phyloP scores from a whole-genome alignment of 1,140 invertebrate genomes.

The Papilio glaucus region DNA sequence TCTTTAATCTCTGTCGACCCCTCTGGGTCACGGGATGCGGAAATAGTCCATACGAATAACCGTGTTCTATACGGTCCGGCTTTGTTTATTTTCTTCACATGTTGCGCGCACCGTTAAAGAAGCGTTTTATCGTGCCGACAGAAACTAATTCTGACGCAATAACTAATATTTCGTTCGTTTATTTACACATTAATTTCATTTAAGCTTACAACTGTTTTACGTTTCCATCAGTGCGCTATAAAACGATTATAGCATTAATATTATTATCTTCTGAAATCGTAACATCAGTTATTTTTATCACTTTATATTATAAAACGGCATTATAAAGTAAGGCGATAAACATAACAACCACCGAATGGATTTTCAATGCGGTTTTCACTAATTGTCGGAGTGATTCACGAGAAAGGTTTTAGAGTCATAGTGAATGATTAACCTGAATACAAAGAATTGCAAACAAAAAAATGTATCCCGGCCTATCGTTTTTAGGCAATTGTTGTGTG shows the following conservation, averaged over 20 bases:
- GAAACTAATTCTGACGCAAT: constrained; percentile 9
- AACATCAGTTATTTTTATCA: not conserved
- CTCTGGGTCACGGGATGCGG: not conserved
- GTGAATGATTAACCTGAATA: too few relatives aligned
- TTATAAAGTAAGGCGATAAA: not conserved
- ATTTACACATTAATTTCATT: constrained; percentile 21
- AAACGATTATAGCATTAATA: not conserved
- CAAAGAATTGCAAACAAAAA: too few relatives aligned
- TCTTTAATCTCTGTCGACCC: not conserved
- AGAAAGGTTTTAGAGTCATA: too few relatives aligned
- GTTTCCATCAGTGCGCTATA: not conserved
- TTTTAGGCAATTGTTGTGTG: too few relatives aligned
- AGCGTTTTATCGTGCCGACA: constrained; percentile 11
- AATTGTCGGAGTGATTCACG: too few relatives aligned
- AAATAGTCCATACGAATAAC: not conserved
- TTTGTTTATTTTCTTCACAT: constrained; percentile 8
- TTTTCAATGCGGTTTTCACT: not conserved
- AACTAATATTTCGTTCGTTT: constrained; percentile 1
- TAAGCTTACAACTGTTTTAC: not conserved
- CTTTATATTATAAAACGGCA: not conserved
- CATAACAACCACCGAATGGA: not conserved
- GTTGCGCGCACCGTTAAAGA: not conserved
- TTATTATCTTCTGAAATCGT: not conserved
- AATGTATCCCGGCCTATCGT: too few relatives aligned
- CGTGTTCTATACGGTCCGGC: not conserved